Evolutionary conservation across 2,113 vertebrate species (phyloP), one percentile per base, ranked within the genome.

Genomic region (Crotalus horridus): DNA sequence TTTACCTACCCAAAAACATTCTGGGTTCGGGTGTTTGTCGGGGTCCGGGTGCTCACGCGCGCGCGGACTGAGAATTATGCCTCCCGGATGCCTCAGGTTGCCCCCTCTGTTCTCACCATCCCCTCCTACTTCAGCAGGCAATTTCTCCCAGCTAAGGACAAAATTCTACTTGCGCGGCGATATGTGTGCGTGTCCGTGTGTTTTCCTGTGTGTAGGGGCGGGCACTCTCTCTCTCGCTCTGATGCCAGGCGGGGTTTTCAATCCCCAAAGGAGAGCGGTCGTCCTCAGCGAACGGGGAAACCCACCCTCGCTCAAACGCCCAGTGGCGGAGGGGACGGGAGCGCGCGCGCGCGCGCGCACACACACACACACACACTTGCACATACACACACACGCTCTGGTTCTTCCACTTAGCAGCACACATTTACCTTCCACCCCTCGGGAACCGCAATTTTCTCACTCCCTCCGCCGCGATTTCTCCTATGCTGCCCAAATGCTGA

Each of bases 231-330:
- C 39, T 39, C 39, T 39, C 39, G 59, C 51, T 81, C 90, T 91
- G 56, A 87, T 93, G 91, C 92, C 94, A 93, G 94, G 93, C 91
- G 93, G 93, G 92, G 93, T 93, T 91, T 93, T 90, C 93, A 93
- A 91, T 93, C 90, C 91, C 93, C 94, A 85, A 51, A 92, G 89
- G 95, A 94, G 87, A 89, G 92, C 90, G 59, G 81, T 92, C 90
- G 61, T 94, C 92, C 92, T 95, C 69, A 3, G 92, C 69, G 39
- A 89, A 88, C 91, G 89, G 93, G 87, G 29, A 33, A 64, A 91
- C 86, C 29, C 89, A 10, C 23, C 26, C 86, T 51, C 39, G 61
- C 92, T 54, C 64, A n/a, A 48, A 33, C 64, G 24, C 33, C 29
- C 39, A 10, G 64, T 24, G 46, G 81, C 91, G n/a, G 89, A 48